Conservation (phyloP, 2,888 invertebrate species). For the Coleophora flavipennella region DNA sequence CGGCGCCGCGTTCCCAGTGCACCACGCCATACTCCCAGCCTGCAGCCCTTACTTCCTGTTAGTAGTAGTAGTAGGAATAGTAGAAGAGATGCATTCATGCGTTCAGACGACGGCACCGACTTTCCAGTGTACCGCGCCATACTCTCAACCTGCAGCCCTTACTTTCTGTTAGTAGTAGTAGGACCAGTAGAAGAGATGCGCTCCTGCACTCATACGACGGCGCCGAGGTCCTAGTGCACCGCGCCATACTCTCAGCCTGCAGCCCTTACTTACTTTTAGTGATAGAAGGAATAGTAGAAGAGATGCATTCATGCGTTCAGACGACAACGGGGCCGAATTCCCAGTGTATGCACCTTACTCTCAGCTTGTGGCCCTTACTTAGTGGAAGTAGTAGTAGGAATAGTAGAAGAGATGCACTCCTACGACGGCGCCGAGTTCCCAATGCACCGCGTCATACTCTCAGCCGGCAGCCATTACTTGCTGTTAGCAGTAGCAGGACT, state of each 20-base stretch:
- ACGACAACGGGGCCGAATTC: no score
- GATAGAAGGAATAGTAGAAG: neutral
- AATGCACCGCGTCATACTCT: slow-evolving; percentile 88
- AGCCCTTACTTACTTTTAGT: slow-evolving; percentile 91
- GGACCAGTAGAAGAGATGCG: no score
- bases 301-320: no score
- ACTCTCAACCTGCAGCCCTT: slow-evolving; percentile 90
- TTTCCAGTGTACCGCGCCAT: slow-evolving; percentile 91
- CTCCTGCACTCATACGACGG: no score
- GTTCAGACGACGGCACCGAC: slow-evolving; percentile 84
- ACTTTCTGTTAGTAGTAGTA: slow-evolving; percentile 80
- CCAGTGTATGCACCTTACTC: no score
- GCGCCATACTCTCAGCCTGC: slow-evolving; percentile 51
- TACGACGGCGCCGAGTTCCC: slow-evolving; percentile 88
- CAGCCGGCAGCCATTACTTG: slow-evolving; percentile 93
- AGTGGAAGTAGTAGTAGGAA: neutral
- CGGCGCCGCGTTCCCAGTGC: no score
- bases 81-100: slow-evolving; percentile 89
- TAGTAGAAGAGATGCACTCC: slow-evolving; percentile 90
- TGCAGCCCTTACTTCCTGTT: neutral
- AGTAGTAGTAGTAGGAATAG: no score
- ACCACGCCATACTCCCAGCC: no score
- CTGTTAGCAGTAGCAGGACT: slow-evolving; percentile 65
- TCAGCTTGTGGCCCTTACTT: neutral
- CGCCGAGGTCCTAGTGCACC: no score